Evolutionary conservation across 1,140 invertebrate species (phyloP), one percentile per base, ranked within the genome.

Genomic region (Zophobas atratus): DNA sequence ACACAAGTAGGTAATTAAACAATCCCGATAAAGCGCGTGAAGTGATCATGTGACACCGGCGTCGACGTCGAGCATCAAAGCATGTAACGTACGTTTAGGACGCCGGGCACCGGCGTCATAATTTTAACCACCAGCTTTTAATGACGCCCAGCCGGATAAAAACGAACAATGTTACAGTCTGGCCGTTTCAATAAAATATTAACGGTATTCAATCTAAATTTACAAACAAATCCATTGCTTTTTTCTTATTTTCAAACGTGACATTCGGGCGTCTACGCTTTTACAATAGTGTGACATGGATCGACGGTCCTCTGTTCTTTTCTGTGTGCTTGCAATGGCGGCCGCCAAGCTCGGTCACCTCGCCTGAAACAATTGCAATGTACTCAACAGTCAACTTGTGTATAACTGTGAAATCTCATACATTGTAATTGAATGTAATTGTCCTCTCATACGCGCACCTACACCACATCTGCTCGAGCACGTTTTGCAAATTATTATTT

Each of bases 351-450:
- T 51, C 51, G 70, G 46, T 72, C 51, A 55, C 51, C 48, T 67
- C 60, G 60, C 70, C 48, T 73, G 71, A 53, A 70, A 76, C 60
- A 67, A 70, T 67, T 67, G 75, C 57, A 41, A 34, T 67, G 32
- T 70, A 49, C 39, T 60, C 73, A 33, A 56, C 34, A 76, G 63
- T 41, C 41, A 56, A 36, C 55, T 57, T 57, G 55, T 57, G 20
- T 36, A 75, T 76, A 76, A 76, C 75, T 76, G 75, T 76, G 75
- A 76, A 76, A 76, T 76, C 60, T 41, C 46, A 76, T 76, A 76
- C 75, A 76, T 70, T 76, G 75, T 76, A 76, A 55, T 70, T 76
- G 73, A 75, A 76, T 70, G 57, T 76, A 76, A 76, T 76, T 76
- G 75, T 67, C 56, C 56, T 43, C 56, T 41, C 49, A 56, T 73